phyloP scores from a whole-genome alignment of 2,113 vertebrate genomes.

The Embiotoca jacksoni region DNA sequence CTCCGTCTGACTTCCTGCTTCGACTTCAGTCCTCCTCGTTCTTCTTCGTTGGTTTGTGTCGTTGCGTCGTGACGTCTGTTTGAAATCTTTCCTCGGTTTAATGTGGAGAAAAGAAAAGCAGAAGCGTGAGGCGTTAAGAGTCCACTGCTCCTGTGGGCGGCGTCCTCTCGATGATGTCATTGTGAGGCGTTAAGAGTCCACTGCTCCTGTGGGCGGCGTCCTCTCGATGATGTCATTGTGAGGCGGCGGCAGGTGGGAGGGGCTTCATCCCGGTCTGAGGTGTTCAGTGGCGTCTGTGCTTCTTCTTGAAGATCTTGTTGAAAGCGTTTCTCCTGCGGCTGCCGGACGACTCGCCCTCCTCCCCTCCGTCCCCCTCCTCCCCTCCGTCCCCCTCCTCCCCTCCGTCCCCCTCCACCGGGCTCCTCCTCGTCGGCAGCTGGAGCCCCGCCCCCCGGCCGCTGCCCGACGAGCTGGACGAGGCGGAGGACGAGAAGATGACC shows the following conservation, averaged over 20 bases:
- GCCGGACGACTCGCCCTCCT: conserved; percentile 85
- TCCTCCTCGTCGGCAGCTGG: conserved; percentile 86
- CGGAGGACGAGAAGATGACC: conserved; percentile 8
- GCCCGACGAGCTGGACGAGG: conserved; percentile 46
- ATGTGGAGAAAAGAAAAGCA: neutral
- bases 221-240: neutral
- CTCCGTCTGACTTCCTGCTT: too few species aligned
- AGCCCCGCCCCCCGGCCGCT: conserved; percentile 79
- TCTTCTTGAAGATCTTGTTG: conserved; percentile 95
- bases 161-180: neutral
- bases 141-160: neutral
- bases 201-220: neutral
- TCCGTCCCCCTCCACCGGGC: conserved; percentile 86
- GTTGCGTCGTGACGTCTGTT: too few species aligned
- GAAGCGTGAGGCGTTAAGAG: neutral
- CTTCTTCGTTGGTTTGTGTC: too few species aligned
- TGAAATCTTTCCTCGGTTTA: neutral
- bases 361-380: conserved; percentile 89
- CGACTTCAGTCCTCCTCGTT: neutral
- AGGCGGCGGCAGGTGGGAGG: too few species aligned
- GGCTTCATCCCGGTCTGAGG: too few species aligned
- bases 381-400: conserved; percentile 90
- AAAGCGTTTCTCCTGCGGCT: conserved; percentile 91
- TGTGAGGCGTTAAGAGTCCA: too few species aligned
- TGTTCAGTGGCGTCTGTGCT: conserved; percentile 75